These are phyloP conservation scores for Sinella curviseta DNA, from an alignment of 1,140 invertebrate genomes.

Conservation along the genomic window DNA sequence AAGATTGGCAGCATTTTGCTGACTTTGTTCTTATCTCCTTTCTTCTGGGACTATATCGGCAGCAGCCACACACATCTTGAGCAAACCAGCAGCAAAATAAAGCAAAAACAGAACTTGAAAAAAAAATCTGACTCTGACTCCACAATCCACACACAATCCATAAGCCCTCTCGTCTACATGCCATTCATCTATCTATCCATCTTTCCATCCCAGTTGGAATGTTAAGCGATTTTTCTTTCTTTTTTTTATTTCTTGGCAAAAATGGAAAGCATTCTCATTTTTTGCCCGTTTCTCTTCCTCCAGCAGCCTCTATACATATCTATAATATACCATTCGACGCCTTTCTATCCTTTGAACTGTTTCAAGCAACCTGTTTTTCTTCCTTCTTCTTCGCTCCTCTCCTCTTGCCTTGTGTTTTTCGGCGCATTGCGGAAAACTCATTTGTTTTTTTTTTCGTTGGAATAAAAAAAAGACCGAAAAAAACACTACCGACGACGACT, in stretches of 20 bases:
- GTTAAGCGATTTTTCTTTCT: constrained; percentile 17
- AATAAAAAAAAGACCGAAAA: background rate
- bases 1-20: constrained; percentile 1
- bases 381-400: background rate
- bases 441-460: background rate
- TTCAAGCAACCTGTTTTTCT: constrained; percentile 4
- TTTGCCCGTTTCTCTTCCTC: background rate
- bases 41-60: background rate
- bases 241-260: constrained; percentile 12
- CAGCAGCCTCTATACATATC: too few species aligned
- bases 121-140: background rate
- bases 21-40: background rate
- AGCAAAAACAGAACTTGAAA: too few species aligned
- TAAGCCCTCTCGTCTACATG: background rate
- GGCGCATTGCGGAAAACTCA: constrained; percentile 24
- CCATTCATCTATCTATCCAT: constrained; percentile 18
- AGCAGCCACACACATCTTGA: background rate
- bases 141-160: too few species aligned
- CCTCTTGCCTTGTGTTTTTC: background rate
- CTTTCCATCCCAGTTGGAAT: constrained; percentile 12
- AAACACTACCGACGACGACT: too few species aligned
- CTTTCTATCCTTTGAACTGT: background rate
- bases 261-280: background rate
- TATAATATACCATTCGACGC: background rate
- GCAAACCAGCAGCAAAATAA: too few species aligned